These are phyloP conservation scores for Staurois parvus DNA, from an alignment of 2,797 vertebrate genomes.

Conservation along the genomic window DNA sequence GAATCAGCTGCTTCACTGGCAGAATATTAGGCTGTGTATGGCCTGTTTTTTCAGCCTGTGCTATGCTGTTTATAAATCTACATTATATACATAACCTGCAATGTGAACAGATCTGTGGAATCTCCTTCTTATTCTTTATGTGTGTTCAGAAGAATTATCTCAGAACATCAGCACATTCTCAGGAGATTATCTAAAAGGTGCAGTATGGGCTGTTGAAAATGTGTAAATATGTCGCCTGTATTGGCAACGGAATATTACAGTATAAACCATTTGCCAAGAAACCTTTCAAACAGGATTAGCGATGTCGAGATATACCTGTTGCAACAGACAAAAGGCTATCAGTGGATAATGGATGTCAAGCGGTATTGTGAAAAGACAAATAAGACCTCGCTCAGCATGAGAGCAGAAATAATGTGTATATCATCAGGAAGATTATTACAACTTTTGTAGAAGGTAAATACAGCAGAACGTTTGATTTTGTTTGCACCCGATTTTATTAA, in stretches of 20 bases:
- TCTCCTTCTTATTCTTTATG: background rate
- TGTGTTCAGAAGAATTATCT: conserved; percentile 10
- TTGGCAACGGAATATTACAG: conserved; percentile 37
- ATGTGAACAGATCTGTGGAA: background rate
- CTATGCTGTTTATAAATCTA: background rate
- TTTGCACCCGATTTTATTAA: conserved; percentile 39
- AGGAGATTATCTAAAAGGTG: conserved; percentile 37
- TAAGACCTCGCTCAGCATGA: conserved; percentile 39
- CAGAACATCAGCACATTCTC: conserved; percentile 10
- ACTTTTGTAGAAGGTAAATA: conserved; percentile 52
- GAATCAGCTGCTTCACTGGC: no score
- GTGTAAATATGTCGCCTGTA: conserved; percentile 47
- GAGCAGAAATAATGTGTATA: conserved; percentile 45
- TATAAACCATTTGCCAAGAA: conserved; percentile 30
- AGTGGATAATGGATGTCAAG: conserved; percentile 41
- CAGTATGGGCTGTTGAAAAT: conserved; percentile 24
- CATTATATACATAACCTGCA: background rate
- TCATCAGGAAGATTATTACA: conserved; percentile 56
- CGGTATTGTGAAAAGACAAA: conserved; percentile 45
- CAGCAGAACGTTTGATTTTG: conserved; percentile 49
- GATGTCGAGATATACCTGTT: conserved; percentile 49
- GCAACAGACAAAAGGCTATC: conserved; percentile 54
- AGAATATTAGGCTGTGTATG: no score
- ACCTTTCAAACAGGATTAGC: conserved; percentile 57
- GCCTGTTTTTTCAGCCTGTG: no score